Evolutionary conservation across 2,797 vertebrate genomes (phyloP).

Genomic region (Pangasius macronema): DNA sequence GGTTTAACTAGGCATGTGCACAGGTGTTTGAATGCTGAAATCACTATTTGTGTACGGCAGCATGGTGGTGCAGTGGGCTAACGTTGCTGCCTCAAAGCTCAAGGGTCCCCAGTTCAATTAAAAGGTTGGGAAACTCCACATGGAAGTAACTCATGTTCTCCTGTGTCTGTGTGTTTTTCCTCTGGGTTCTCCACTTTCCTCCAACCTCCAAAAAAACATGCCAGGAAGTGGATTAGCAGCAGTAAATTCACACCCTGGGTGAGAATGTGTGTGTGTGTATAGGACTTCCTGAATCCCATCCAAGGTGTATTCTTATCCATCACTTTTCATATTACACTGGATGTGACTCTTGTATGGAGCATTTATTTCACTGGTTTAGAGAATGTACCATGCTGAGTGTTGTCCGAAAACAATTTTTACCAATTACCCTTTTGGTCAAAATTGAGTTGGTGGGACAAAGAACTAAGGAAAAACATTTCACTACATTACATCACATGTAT

Average conservation of each 20-base stretch:
- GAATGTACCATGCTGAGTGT: too few species aligned
- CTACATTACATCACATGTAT: too few species aligned
- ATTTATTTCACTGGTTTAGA: too few species aligned
- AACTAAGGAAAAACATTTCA: too few species aligned
- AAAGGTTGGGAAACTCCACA: neutral
- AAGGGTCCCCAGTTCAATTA: neutral
- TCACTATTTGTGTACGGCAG: neutral
- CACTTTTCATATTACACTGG: too few species aligned
- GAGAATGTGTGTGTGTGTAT: too few species aligned
- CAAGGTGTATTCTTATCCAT: too few species aligned
- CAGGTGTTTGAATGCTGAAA: neutral
- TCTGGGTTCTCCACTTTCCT: neutral
- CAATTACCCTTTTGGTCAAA: too few species aligned
- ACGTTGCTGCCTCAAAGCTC: neutral
- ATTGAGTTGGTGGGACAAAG: too few species aligned
- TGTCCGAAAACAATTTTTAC: too few species aligned
- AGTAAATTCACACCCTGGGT: neutral
- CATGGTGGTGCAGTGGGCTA: neutral
- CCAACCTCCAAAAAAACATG: neutral
- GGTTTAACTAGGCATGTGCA: neutral
- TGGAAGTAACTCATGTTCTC: neutral
- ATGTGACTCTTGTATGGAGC: too few species aligned
- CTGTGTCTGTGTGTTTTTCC: rapidly evolving
- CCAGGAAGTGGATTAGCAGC: neutral
- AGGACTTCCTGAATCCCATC: too few species aligned